phyloP scores from a whole-genome alignment of 2,113 vertebrate genomes.

The Mirounga angustirostris region DNA sequence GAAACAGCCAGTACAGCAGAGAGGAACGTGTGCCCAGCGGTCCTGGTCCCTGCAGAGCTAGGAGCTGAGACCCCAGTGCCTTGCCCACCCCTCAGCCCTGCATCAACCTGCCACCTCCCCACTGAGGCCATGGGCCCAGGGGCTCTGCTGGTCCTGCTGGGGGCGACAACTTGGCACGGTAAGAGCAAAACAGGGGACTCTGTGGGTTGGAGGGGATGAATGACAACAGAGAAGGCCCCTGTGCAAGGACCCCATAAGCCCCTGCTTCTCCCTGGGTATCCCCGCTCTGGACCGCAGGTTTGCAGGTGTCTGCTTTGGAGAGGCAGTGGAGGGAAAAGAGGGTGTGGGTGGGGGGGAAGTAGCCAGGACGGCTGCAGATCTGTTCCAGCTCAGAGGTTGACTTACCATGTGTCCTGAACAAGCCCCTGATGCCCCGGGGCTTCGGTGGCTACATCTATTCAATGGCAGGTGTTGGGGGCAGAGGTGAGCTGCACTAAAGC shows the following conservation, averaged over 20 bases:
- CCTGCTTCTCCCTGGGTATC: not conserved
- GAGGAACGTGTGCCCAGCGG: not conserved
- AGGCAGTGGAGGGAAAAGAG: not conserved
- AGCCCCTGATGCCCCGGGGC: not conserved
- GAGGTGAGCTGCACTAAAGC: not conserved
- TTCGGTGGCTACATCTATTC: not conserved
- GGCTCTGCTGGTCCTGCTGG: constrained; percentile 80
- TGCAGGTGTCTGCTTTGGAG: not conserved
- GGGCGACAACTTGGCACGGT: constrained; percentile 82
- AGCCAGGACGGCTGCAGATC: too few relatives aligned
- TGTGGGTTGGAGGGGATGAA: not conserved
- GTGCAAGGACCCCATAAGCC: not conserved
- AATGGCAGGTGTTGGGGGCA: not conserved
- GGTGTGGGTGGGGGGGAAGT: not conserved
- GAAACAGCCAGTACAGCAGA: constrained; percentile 17
- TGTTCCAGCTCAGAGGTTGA: not conserved
- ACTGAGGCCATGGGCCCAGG: constrained; percentile 81
- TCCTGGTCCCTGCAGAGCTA: not conserved
- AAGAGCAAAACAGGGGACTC: constrained; percentile 58
- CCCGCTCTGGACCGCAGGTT: not conserved
- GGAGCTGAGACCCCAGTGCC: not conserved
- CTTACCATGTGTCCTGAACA: not conserved
- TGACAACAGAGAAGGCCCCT: not conserved
- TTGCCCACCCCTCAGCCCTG: not conserved
- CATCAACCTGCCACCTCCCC: not conserved